A percentile compares a stretch with the other conserved stretches of the same genome.
Evolutionary conservation across 2,797 vertebrate species (phyloP).

Genomic region (Crocidura indochinensis): DNA sequence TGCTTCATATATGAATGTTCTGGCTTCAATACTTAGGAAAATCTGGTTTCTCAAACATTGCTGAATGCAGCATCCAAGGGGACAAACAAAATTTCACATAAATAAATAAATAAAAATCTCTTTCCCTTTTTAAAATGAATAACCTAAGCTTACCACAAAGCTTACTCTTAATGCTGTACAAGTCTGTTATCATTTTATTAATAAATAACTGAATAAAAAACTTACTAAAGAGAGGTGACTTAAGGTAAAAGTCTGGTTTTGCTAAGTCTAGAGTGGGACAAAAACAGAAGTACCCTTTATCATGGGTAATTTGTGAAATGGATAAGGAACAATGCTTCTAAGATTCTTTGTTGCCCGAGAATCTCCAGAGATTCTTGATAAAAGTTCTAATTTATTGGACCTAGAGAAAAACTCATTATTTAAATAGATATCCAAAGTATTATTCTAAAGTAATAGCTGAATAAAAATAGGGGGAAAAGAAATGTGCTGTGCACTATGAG

Average conservation of each 20-base stretch:
- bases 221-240: background rate
- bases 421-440: no score
- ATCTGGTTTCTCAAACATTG: no score
- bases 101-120: background rate
- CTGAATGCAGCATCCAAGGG: no score
- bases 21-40: no score
- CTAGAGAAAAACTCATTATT: background rate
- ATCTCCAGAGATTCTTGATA: background rate
- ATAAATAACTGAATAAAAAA: slow-evolving; percentile 5
- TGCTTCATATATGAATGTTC: no score
- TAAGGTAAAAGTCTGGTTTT: background rate
- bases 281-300: background rate
- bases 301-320: background rate
- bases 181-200: background rate
- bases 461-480: background rate
- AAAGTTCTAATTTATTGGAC: background rate
- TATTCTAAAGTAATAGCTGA: background rate
- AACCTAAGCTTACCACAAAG: background rate
- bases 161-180: background rate
- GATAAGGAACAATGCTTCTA: background rate
- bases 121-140: background rate
- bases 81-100: no score
- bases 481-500: background rate
- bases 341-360: background rate
- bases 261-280: background rate